A percentile compares a stretch with the other conserved stretches of the same genome.
Evolutionary conservation across 1,140 invertebrate species (phyloP).

Genomic region (Vollenhovia emeryi): DNA sequence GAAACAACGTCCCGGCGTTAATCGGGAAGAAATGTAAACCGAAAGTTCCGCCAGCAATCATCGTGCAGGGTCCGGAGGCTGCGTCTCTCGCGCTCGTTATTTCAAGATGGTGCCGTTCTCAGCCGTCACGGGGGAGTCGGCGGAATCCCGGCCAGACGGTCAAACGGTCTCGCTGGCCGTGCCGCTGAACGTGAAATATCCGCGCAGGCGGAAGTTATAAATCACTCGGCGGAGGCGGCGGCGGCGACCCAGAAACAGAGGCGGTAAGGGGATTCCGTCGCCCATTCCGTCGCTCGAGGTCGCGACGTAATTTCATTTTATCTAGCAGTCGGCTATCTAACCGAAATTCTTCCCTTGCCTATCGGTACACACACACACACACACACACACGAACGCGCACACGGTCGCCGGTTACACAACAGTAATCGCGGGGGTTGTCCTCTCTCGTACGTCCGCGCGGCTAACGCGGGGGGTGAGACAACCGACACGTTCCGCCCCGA

Average conservation of each 20-base stretch:
- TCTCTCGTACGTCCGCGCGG: no score
- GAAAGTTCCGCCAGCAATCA: slow-evolving; percentile 45
- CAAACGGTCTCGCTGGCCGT: slow-evolving; percentile 65
- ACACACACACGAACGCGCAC: neutral
- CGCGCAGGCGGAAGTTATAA: slow-evolving; percentile 77
- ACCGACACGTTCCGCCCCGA: slow-evolving; percentile 46
- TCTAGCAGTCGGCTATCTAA: slow-evolving; percentile 71
- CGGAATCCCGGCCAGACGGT: slow-evolving; percentile 66
- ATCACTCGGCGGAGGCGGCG: slow-evolving; percentile 69
- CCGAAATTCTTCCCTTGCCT: slow-evolving; percentile 65
- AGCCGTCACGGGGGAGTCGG: neutral
- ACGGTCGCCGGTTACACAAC: neutral
- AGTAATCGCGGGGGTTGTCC: slow-evolving; percentile 1
- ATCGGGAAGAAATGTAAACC: slow-evolving; percentile 40
- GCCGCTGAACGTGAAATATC: slow-evolving; percentile 71
- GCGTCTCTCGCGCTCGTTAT: slow-evolving; percentile 57
- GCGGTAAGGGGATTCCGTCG: slow-evolving; percentile 65
- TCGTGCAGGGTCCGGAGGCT: slow-evolving; percentile 14
- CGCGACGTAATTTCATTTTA: slow-evolving; percentile 78
- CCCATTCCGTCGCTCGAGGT: slow-evolving; percentile 62
- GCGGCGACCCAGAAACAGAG: slow-evolving; percentile 75
- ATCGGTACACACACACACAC: neutral
- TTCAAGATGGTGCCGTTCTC: slow-evolving; percentile 47
- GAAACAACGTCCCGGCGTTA: neutral
- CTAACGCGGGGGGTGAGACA: slow-evolving; percentile 30